Evolutionary conservation across 1,140 invertebrate genomes (phyloP).

Genomic region (Bombus confusus): DNA sequence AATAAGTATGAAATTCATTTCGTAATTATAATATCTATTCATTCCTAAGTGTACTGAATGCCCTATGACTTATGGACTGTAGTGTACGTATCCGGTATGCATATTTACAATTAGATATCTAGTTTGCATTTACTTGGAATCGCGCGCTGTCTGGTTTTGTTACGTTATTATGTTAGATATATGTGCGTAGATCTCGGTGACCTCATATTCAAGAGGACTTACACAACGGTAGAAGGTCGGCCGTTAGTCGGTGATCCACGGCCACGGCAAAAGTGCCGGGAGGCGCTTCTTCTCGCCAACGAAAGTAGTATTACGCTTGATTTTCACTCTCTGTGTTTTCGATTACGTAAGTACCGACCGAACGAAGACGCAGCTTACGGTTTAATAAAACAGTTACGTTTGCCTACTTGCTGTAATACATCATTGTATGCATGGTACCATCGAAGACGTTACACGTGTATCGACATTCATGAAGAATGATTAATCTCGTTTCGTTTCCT

Average conservation of each 20-base stretch:
- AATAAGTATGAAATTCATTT: too few relatives aligned
- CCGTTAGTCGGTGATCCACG: conserved; percentile 64
- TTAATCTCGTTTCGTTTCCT: neutral
- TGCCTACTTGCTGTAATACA: conserved; percentile 47
- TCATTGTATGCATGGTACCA: neutral
- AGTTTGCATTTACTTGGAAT: too few relatives aligned
- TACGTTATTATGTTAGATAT: conserved; percentile 38
- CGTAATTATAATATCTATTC: neutral
- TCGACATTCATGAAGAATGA: neutral
- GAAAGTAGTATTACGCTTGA: conserved; percentile 76
- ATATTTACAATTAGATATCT: neutral
- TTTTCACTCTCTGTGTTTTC: conserved; percentile 81
- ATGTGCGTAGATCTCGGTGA: conserved; percentile 21
- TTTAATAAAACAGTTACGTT: conserved; percentile 79
- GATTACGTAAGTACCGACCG: conserved; percentile 75
- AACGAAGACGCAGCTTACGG: conserved; percentile 70
- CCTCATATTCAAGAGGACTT: conserved; percentile 18
- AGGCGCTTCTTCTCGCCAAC: conserved; percentile 68
- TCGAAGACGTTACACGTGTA: too few relatives aligned
- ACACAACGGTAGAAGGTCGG: conserved; percentile 45
- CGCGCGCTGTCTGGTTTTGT: neutral
- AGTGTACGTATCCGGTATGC: neutral
- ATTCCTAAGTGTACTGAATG: neutral
- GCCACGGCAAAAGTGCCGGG: conserved; percentile 62
- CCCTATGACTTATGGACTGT: neutral